Conservation (phyloP, 1,140 invertebrate species). For the Alviniconcha marisindica region DNA sequence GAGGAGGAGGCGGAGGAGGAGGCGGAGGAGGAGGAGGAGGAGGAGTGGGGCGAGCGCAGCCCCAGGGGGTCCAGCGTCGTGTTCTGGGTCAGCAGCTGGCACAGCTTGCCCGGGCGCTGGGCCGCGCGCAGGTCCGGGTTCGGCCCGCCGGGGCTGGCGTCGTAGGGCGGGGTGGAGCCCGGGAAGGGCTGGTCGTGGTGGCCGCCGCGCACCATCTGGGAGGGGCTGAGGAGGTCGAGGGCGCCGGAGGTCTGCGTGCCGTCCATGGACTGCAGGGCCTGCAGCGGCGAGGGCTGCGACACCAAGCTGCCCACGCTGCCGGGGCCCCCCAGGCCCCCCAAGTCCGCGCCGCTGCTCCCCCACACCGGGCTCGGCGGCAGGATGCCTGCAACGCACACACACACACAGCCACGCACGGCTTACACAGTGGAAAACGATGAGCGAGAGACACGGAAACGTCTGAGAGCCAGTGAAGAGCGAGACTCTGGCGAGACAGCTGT, state of each 20-base stretch:
- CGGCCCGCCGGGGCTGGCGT: neutral
- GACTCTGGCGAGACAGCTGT: too few relatives aligned
- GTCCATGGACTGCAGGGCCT: slow-evolving; percentile 48
- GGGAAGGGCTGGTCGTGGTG: slow-evolving; percentile 35
- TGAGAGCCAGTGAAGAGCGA: too few relatives aligned
- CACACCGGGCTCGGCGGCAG: slow-evolving; percentile 39
- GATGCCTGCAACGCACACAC: slow-evolving; percentile 27
- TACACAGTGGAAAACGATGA: too few relatives aligned
- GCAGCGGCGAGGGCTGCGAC: slow-evolving; percentile 46
- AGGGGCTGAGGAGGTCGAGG: slow-evolving; percentile 34
- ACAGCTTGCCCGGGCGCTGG: slow-evolving; percentile 60
- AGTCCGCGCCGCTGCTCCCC: slow-evolving; percentile 30
- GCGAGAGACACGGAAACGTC: neutral
- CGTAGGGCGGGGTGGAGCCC: slow-evolving; percentile 33
- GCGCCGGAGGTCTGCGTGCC: slow-evolving; percentile 22
- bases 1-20: neutral
- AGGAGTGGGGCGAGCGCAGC: neutral
- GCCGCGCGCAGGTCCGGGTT: neutral
- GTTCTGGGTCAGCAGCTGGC: slow-evolving; percentile 61
- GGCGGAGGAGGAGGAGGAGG: slow-evolving; percentile 12
- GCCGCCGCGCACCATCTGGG: neutral
- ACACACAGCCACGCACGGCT: too few relatives aligned
- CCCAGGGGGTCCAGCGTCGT: slow-evolving; percentile 34
- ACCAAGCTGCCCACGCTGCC: slow-evolving; percentile 38
- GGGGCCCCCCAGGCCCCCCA: slow-evolving; percentile 34